Base-by-base conservation (phyloP, 2,888 invertebrate genomes). In the Troglohyphantes excavatus region DNA sequence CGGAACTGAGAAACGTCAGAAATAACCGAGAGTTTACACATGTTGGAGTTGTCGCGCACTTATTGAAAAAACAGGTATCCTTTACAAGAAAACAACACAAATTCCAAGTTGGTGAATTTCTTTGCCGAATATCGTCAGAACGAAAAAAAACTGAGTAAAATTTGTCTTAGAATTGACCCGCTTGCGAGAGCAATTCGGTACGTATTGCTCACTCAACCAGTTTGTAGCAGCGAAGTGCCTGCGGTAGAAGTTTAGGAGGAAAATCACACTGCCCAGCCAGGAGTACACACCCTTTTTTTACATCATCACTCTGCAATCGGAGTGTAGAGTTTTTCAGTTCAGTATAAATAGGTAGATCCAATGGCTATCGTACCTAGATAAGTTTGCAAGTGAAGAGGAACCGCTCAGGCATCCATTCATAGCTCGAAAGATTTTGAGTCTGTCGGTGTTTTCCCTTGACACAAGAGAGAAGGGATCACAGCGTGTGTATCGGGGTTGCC, bases 361-460 rank as follows among this genome's bases (percentile, higher is more conserved):
- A 27, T 65, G 67, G 75, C 27, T 59, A n/a, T 29, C 6, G 72
- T 75, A 39, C 67, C 29, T 29, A 27, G 27, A 53, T 21, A 53
- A 21, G 27, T 2, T 1, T 39, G 39, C 46, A 75, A 65, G 29
- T 19, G 68, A 19, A 29, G 33, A 65, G 13, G 29, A 17, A 19
- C n/a, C 9, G n/a, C 13, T 6, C 0, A n/a, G 19, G 26, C 39
- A 19, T 68, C 63, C 68, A 81, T 68, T 81, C 68, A 33, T n/a
- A 33, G 33, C 68, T 29, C 5, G 17, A 53, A 13, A 53, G 2
- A 11, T 53, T 53, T 53, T 17, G 23, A 11, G 43, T 43, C 43
- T 65, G 65, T 78, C 65, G 83, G 83, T 73, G 83, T 83, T 76
- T 82, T 82, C 68, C 17, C 82, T 89, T 89, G 88, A 89, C 76